A percentile compares a stretch with the other conserved stretches of the same genome.
Evolutionary conservation across 2,888 invertebrate species (phyloP).

Genomic region (Drosophila rubida): DNA sequence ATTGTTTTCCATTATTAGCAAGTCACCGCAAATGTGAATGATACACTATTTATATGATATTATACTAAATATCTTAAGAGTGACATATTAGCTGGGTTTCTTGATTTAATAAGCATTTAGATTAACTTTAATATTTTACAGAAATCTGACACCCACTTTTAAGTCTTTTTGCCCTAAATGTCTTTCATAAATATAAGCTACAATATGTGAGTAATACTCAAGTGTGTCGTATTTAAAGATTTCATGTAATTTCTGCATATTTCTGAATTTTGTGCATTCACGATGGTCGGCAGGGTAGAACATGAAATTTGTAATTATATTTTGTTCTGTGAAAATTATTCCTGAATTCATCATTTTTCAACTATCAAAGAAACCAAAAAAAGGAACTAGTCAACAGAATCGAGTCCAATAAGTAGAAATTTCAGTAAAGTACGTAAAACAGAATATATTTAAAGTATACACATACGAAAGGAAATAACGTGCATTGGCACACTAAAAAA

Average conservation of each 20-base stretch:
- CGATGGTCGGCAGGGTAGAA: conserved; percentile 15
- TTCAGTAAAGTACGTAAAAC: conserved; percentile 7
- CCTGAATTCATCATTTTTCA: no score
- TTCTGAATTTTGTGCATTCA: conserved; percentile 32
- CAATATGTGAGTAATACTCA: neutral
- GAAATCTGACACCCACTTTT: conserved; percentile 52
- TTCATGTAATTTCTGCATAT: neutral
- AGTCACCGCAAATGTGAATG: conserved; percentile 6
- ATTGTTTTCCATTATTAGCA: conserved; percentile 4
- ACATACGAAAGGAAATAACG: conserved; percentile 37
- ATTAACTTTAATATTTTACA: conserved; percentile 29
- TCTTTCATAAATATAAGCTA: conserved; percentile 32
- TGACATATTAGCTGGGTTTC: conserved; percentile 19
- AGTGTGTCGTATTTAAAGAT: neutral
- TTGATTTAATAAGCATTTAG: conserved; percentile 41
- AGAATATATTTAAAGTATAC: conserved; percentile 19
- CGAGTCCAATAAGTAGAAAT: conserved; percentile 23
- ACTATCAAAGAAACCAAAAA: conserved; percentile 13
- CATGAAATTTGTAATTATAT: neutral
- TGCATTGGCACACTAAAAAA: conserved; percentile 68
- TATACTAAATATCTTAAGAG: conserved; percentile 24
- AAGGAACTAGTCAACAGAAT: conserved; percentile 25
- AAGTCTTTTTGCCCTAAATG: conserved; percentile 28
- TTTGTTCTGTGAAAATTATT: conserved; percentile 36
- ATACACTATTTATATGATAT: neutral